Conservation (phyloP, 1,140 invertebrate genomes). For the Orius insidiosus region DNA sequence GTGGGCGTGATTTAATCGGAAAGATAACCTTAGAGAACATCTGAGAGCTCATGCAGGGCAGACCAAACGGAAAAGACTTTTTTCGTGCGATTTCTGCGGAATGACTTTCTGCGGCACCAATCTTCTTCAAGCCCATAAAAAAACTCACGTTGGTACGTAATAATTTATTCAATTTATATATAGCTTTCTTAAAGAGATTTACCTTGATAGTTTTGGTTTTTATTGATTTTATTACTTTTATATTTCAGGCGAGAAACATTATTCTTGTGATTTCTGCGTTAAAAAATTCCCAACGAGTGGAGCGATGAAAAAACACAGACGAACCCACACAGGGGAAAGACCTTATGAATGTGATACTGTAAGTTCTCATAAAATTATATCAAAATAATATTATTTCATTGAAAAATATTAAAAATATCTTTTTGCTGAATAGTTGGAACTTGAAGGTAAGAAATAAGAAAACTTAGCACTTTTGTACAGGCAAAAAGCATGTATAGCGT, state of each 20-base stretch:
- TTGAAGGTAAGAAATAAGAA: too few species aligned
- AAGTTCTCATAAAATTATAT: conserved; percentile 24
- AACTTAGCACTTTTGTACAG: too few species aligned
- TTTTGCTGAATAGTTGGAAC: too few species aligned
- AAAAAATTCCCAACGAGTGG: conserved; percentile 49
- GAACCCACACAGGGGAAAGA: conserved; percentile 65
- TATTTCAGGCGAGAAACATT: conserved; percentile 38
- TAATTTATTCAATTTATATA: not conserved
- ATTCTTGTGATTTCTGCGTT: conserved; percentile 43
- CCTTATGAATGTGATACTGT: conserved; percentile 50
- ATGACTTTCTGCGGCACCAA: conserved; percentile 51
- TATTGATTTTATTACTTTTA: conserved; percentile 16
- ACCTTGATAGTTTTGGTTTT: conserved; percentile 2
- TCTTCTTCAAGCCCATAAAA: conserved; percentile 45
- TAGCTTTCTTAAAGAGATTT: not conserved
- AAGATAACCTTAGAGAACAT: conserved; percentile 60
- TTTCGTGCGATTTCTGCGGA: conserved; percentile 43
- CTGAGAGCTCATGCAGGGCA: conserved; percentile 50
- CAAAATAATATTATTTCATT: too few species aligned
- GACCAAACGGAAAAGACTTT: conserved; percentile 42
- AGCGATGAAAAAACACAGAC: conserved; percentile 58
- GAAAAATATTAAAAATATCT: too few species aligned
- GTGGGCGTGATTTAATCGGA: conserved; percentile 51
- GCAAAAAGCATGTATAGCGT: too few species aligned
- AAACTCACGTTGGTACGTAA: conserved; percentile 43